Evolutionary conservation across 2,888 invertebrate species (phyloP), one percentile per base, ranked within the genome.

Genomic region (Campoplex nolae): DNA sequence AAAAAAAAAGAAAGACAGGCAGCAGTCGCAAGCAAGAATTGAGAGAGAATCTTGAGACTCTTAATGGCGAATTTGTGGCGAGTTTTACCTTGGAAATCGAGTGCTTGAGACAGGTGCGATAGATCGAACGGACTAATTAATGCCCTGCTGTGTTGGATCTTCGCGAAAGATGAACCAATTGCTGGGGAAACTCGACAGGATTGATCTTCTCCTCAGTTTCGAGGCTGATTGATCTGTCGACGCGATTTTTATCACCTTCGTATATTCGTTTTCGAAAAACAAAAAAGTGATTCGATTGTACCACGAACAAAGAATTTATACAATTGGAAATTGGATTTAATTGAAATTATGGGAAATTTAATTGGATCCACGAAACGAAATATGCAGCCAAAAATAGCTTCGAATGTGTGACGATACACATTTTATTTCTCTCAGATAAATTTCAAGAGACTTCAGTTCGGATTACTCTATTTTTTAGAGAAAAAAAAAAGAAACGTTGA

Each of bases 11-110:
- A 16, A 9, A 35, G 1, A 32, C 58, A 48, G n/a, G 23, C 38
- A 23, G 18, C 75, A 58, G 62, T 16, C 0, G 23, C 23, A 23
- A 23, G 23, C 23, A 23, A 23, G 23, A 23, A 23, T 23, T 23
- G 23, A 23, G 70, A 71, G 71, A 65, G 62, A 62, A 51, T 76
- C 38, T 51, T 76, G 58, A 45, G 35, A 83, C 48, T 51, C 51
- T 54, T 73, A 56, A 73, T 83, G 83, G 78, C 73, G 45, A 54
- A 51, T 78, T 77, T 48, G 54, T n/a, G 77, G 65, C 51, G 70
- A 77, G 58, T 79, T 71, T 83, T 83, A 77, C 83, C 77, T 78
- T 83, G 83, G 45, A 71, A 83, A 83, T 83, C 83, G 83, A 83
- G 23, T 78, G 73, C 51, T 62, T 9, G 62, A 42, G 75, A 68